Evolutionary conservation across 2,888 invertebrate genomes (phyloP).

Genomic region (Agrochola lota): DNA sequence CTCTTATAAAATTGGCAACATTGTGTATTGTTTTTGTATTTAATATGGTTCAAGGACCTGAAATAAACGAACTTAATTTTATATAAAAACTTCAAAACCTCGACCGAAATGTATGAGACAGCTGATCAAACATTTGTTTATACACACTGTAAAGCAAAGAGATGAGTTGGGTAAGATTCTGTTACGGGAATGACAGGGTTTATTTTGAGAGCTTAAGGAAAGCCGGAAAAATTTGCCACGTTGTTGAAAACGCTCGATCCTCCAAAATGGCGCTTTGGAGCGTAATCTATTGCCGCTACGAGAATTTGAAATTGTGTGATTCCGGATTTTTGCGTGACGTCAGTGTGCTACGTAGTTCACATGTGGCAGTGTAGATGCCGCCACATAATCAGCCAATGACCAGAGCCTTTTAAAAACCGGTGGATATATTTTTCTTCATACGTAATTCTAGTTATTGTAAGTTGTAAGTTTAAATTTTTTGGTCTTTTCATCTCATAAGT

Average conservation of each 20-base stretch:
- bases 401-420: not conserved
- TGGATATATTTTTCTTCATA: too few species aligned
- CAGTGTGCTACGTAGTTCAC: too few species aligned
- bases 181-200: constrained; percentile 1
- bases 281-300: not conserved
- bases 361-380: too few species aligned
- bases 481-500: not conserved
- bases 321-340: too few species aligned
- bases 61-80: too few species aligned
- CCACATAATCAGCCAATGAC: not conserved
- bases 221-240: constrained; percentile 1
- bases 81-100: too few species aligned
- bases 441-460: not conserved
- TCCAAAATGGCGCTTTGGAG: not conserved
- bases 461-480: not conserved
- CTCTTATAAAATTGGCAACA: too few species aligned
- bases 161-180: constrained; percentile 32
- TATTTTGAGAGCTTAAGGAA: not conserved
- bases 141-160: constrained; percentile 1
- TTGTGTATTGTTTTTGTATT: too few species aligned
- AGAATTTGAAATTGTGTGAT: not conserved
- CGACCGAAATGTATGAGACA: not conserved
- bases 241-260: not conserved
- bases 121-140: not conserved
- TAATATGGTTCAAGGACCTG: too few species aligned